A percentile compares a stretch with the other conserved stretches of the same genome.
Conservation (phyloP, 2,797 vertebrate genomes). For the Crax fasciolata region DNA sequence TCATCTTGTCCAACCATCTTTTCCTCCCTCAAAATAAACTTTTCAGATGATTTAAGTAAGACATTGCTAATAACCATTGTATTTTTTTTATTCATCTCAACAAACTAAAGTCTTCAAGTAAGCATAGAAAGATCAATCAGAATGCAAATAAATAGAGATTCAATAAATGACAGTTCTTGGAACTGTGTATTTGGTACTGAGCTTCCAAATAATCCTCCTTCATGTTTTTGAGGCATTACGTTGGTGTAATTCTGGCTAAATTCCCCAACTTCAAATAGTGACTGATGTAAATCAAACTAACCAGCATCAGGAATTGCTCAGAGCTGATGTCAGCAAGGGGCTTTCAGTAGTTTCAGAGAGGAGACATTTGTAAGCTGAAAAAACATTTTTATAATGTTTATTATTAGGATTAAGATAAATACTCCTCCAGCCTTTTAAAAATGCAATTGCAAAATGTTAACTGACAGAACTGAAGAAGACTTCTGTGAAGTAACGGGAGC, state of each 20-base stretch:
- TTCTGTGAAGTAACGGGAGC: conserved; percentile 18
- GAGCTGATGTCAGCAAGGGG: conserved; percentile 53
- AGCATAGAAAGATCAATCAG: background rate
- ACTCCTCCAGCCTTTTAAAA: background rate
- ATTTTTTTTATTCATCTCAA: background rate
- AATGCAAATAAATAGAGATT: background rate
- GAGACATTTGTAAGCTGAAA: conserved; percentile 48
- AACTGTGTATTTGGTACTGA: background rate
- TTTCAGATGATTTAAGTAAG: background rate
- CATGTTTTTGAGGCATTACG: background rate
- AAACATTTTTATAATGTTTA: conserved; percentile 10
- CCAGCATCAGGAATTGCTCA: conserved; percentile 44
- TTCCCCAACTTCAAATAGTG: conserved; percentile 12
- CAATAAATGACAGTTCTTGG: background rate
- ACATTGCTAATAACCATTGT: background rate
- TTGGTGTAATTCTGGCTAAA: conserved; percentile 31
- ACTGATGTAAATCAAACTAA: conserved; percentile 41
- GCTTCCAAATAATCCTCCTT: conserved; percentile 1
- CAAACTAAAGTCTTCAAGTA: background rate
- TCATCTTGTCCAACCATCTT: background rate
- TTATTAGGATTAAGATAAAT: conserved; percentile 45
- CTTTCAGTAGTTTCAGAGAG: conserved; percentile 44
- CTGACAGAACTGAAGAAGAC: background rate
- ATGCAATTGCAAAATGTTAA: background rate
- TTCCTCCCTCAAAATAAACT: background rate